Percentiles rank a stretch among this genome's conserved stretches.
Conservation (phyloP, 2,888 invertebrate species). For the Corythucha ciliata region DNA sequence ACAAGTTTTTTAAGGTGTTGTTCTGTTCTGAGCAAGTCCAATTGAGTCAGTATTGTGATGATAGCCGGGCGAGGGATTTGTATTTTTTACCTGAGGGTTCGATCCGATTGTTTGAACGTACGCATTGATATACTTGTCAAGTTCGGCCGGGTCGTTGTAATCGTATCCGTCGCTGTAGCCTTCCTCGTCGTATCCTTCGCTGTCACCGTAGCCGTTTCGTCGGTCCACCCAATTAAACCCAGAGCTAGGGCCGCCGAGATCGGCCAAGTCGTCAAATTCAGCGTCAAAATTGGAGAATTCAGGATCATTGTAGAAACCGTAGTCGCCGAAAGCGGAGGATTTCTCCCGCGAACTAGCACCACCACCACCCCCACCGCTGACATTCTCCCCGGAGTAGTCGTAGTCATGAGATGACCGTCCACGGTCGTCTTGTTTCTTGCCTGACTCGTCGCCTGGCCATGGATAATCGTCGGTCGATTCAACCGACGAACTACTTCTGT, state of each 20-base stretch:
- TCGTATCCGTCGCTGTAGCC: too few species aligned
- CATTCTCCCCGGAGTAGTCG: not conserved
- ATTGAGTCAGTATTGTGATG: too few species aligned
- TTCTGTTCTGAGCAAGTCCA: too few species aligned
- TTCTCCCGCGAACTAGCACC: not conserved
- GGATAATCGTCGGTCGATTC: too few species aligned
- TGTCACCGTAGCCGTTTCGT: too few species aligned
- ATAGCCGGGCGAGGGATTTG: not conserved
- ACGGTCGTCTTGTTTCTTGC: not conserved
- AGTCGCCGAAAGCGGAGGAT: not conserved
- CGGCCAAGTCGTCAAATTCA: constrained; percentile 22
- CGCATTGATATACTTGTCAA: constrained; percentile 26
- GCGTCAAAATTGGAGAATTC: constrained; percentile 25
- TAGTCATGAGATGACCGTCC: constrained; percentile 4
- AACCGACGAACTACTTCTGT: too few species aligned
- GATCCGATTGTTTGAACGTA: constrained; percentile 26
- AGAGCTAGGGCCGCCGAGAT: not conserved
- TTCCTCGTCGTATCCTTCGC: too few species aligned
- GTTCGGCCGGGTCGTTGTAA: not conserved
- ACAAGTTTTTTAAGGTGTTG: too few species aligned
- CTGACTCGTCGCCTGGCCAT: constrained; percentile 8
- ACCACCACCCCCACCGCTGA: not conserved
- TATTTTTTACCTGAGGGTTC: constrained; percentile 15
- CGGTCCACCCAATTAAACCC: too few species aligned
- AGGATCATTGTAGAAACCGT: constrained; percentile 14